Percentiles rank a stretch among this genome's conserved stretches.
phyloP scores from a whole-genome alignment of 2,797 vertebrate genomes.

The Cichlasoma orientale region DNA sequence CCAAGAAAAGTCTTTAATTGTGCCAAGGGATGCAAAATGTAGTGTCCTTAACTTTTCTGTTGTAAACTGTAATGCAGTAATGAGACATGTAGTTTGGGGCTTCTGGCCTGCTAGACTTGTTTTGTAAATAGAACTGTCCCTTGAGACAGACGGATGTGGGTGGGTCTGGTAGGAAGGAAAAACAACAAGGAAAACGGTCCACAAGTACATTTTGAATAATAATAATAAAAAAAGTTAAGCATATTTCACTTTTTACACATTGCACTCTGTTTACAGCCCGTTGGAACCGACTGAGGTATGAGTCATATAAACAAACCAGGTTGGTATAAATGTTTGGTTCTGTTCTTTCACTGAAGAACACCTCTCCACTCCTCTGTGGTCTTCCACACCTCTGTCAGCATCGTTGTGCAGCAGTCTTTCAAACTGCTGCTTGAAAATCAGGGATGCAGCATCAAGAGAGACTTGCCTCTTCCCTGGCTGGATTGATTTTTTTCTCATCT shows the following conservation, averaged over 20 bases:
- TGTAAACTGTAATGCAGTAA: constrained; percentile 26
- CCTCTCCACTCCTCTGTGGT: constrained; percentile 8
- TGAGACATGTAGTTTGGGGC: background rate
- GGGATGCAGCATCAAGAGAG: constrained; percentile 29
- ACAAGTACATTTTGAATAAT: background rate
- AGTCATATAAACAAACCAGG: background rate
- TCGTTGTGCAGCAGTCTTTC: constrained; percentile 23
- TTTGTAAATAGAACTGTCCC: constrained; percentile 14
- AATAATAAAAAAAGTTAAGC: background rate
- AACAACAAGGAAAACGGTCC: background rate
- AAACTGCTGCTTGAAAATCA: constrained; percentile 50
- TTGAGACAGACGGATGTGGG: background rate
- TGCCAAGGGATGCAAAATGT: constrained; percentile 18
- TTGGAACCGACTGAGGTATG: background rate
- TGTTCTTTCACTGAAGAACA: constrained; percentile 15
- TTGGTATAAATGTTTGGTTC: background rate
- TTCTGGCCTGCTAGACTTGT: background rate
- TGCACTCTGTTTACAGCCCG: background rate
- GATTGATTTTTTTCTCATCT: constrained; percentile 64
- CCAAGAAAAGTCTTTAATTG: constrained; percentile 13
- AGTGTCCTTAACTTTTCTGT: background rate
- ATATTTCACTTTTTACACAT: background rate
- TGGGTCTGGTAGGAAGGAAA: background rate
- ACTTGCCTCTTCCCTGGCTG: constrained; percentile 44
- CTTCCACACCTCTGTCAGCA: constrained; percentile 24